Conservation (phyloP, 2,113 vertebrate species). For the Ceyx melanurus region DNA sequence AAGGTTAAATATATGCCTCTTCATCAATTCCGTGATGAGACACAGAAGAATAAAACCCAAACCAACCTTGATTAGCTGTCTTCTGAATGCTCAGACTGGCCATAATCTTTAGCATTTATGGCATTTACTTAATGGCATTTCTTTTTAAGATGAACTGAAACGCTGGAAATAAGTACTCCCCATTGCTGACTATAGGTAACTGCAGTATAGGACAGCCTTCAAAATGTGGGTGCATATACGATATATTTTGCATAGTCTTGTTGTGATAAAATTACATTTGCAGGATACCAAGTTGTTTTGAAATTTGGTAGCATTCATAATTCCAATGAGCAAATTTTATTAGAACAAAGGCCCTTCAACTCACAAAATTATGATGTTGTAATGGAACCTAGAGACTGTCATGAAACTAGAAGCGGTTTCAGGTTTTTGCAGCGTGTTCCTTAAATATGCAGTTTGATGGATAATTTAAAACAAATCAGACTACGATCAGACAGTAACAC, state of each 20-base stretch:
- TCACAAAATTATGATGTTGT: background rate
- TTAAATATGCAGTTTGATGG: background rate
- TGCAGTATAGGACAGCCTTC: background rate
- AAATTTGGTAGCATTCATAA: background rate
- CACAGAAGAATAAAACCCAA: background rate
- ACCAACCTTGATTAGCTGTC: background rate
- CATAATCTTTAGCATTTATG: background rate
- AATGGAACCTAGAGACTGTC: background rate
- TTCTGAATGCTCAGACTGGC: background rate
- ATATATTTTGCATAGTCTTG: background rate
- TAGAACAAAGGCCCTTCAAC: background rate
- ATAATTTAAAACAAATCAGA: conserved; percentile 42
- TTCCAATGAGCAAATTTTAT: background rate
- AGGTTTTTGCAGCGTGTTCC: background rate
- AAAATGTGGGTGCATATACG: background rate
- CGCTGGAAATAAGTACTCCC: background rate
- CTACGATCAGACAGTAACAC: background rate
- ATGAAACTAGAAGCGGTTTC: background rate
- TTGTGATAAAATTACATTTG: background rate
- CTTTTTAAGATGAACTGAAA: background rate
- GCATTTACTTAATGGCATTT: background rate
- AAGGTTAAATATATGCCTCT: background rate
- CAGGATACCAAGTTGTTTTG: background rate
- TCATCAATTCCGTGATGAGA: background rate
- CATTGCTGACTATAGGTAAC: background rate